Evolutionary conservation across 2,113 vertebrate genomes (phyloP), one percentile per base, ranked within the genome.

Genomic region (Lepus europaeus): DNA sequence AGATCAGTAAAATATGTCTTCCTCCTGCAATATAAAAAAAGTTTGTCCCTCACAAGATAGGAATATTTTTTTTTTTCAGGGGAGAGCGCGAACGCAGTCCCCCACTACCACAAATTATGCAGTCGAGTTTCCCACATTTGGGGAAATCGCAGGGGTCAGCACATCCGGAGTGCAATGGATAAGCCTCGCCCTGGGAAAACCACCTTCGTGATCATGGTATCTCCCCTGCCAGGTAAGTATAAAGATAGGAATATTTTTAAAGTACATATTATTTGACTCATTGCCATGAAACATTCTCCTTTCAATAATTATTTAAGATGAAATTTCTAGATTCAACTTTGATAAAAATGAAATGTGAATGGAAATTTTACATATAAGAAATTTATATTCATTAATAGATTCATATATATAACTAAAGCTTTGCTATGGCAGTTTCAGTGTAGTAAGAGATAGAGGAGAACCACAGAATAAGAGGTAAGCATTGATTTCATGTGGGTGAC

Each of bases 1-100:
- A 97, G 98, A 64, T 98, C 99, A 91, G 66, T 97, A 98, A 99
- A 99, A 97, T 99, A 99, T 0, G 96, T 97, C n/a, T 77, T 97
- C 85, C 98, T 98, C 72, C 99, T 99, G 97, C 56, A 97, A 98
- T 25, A 95, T 12, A 92, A 87, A 95, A 36, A 78, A 39, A 49
- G 45, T 66, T 91, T 69, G 91, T 82, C 39, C 9, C 59, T 13
- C 53, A 31, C 10, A 49, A n/a, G n/a, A n/a, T n/a, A n/a, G n/a
- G n/a, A n/a, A n/a, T n/a, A n/a, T n/a, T n/a, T n/a, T n/a, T n/a
- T n/a, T n/a, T n/a, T n/a, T n/a, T n/a, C n/a, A n/a, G n/a, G n/a
- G n/a, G n/a, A n/a, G n/a, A n/a, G n/a, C n/a, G n/a, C n/a, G n/a
- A n/a, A n/a, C n/a, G n/a, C n/a, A n/a, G n/a, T n/a, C n/a, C n/a